Conservation (phyloP, 2,797 vertebrate genomes). For the Typhlichthys subterraneus region DNA sequence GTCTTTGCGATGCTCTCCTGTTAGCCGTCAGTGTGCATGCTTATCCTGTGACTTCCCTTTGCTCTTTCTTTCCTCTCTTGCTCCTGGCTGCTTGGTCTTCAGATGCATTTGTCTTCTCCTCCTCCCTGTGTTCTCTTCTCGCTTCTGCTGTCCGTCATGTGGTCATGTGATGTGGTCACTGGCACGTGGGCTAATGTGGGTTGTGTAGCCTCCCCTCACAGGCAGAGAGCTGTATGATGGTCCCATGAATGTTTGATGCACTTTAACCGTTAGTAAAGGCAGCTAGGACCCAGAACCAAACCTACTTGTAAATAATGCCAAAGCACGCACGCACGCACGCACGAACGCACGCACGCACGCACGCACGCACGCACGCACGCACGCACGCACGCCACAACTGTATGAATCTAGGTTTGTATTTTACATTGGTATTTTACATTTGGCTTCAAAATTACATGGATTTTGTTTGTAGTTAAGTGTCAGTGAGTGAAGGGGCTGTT, state of each 20-base stretch:
- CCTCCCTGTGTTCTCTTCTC: constrained; percentile 8
- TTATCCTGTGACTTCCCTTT: neutral
- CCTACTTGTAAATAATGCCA: neutral
- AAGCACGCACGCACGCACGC: neutral
- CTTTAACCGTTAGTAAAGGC: neutral
- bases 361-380: neutral
- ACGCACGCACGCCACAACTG: neutral
- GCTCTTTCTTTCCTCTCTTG: neutral
- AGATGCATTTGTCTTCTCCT: neutral
- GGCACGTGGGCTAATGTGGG: constrained; percentile 31
- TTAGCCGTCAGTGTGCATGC: too few relatives aligned
- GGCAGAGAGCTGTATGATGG: neutral
- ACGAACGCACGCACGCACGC: neutral
- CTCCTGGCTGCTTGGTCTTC: neutral
- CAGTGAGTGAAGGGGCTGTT: neutral
- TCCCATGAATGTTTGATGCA: constrained; percentile 2
- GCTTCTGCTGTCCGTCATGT: constrained; percentile 4
- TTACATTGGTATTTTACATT: too few relatives aligned
- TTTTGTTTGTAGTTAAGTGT: too few relatives aligned
- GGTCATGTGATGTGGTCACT: constrained; percentile 31
- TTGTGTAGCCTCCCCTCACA: constrained; percentile 46
- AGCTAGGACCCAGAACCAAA: neutral
- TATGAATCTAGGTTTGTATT: too few relatives aligned
- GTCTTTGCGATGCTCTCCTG: too few relatives aligned
- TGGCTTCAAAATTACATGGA: too few relatives aligned